phyloP scores from a whole-genome alignment of 2,797 vertebrate species.

The Coracias cyanogaster region DNA sequence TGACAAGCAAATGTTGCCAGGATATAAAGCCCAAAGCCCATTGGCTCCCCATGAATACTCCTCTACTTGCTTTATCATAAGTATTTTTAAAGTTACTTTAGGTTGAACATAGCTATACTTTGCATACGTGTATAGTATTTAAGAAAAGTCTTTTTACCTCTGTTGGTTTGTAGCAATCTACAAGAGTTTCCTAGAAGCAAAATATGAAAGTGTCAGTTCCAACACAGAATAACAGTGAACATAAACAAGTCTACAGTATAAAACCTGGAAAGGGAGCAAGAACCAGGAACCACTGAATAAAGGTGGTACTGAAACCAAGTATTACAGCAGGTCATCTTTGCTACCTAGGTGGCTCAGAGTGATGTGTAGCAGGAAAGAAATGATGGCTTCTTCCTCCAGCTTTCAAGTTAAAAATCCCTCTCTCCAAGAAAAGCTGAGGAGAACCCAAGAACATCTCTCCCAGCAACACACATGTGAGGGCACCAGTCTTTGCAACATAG shows the following conservation, averaged over 20 bases:
- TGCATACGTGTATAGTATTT: slow-evolving; percentile 9
- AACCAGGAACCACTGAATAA: background rate
- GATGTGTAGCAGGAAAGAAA: background rate
- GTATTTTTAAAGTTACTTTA: background rate
- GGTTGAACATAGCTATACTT: background rate
- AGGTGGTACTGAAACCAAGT: background rate
- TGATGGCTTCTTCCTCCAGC: background rate
- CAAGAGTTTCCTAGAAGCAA: slow-evolving; percentile 88
- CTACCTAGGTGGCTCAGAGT: background rate
- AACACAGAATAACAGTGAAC: slow-evolving; percentile 47
- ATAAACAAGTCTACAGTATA: background rate
- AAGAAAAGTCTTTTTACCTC: slow-evolving; percentile 85
- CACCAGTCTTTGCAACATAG: background rate
- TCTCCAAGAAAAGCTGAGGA: background rate
- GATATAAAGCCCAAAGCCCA: background rate
- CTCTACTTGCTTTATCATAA: background rate
- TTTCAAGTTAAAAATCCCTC: background rate
- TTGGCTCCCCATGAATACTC: background rate
- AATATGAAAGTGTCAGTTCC: slow-evolving; percentile 57
- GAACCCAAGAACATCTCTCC: background rate
- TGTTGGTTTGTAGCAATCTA: slow-evolving; percentile 95
- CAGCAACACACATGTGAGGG: background rate
- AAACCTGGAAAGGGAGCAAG: background rate
- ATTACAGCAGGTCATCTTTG: background rate
- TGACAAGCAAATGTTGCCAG: background rate